phyloP scores from a whole-genome alignment of 2,888 invertebrate genomes.

The Drosophila suboccidentalis region DNA sequence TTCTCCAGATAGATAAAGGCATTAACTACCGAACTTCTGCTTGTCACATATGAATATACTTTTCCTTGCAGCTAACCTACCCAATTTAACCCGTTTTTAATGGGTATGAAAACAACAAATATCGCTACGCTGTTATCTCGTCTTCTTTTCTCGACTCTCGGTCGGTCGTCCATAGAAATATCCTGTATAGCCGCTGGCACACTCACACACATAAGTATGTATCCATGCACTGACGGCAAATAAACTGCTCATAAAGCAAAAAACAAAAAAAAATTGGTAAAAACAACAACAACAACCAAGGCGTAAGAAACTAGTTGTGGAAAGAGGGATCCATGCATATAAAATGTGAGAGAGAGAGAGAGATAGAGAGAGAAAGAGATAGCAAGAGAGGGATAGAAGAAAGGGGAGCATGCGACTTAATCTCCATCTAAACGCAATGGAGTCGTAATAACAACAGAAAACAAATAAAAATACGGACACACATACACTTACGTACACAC shows the following conservation, averaged over 20 bases:
- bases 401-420: slow-evolving; percentile 66
- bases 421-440: slow-evolving; percentile 80
- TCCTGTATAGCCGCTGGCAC: slow-evolving; percentile 44
- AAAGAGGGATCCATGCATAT: not conserved
- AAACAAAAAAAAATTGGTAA: slow-evolving; percentile 57
- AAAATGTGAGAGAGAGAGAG: not conserved
- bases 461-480: slow-evolving; percentile 70
- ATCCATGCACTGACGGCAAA: slow-evolving; percentile 51
- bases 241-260: slow-evolving; percentile 80
- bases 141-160: slow-evolving; percentile 46
- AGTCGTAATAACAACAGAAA: slow-evolving; percentile 79
- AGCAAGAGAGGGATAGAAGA: not conserved
- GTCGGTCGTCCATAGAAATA: slow-evolving; percentile 43
- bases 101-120: slow-evolving; percentile 17
- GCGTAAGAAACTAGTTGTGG: slow-evolving; percentile 46
- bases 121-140: slow-evolving; percentile 50
- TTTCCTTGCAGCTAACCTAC: not conserved
- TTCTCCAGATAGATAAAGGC: too few relatives aligned
- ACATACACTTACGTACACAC: slow-evolving; percentile 20
- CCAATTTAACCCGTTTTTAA: not conserved
- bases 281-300: slow-evolving; percentile 46
- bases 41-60: not conserved
- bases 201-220: slow-evolving; percentile 14
- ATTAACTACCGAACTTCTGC: too few relatives aligned
- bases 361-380: slow-evolving; percentile 1